Evolutionary conservation across 2,888 invertebrate genomes (phyloP).

Genomic region (Perithous albicinctus): DNA sequence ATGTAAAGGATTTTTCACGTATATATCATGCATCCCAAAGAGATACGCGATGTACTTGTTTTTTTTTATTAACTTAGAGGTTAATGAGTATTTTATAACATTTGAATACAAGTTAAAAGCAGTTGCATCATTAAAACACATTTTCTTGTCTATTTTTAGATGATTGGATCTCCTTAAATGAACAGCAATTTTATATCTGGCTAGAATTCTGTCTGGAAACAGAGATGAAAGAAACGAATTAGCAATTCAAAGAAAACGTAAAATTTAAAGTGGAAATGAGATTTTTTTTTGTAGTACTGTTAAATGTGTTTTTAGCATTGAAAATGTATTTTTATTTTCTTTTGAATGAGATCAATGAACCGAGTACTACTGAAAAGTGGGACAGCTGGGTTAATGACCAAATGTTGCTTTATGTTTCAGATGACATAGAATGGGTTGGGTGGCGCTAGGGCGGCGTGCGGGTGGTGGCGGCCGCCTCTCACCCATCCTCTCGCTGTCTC

Average conservation of each 20-base stretch:
- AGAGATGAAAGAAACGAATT: not conserved
- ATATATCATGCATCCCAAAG: no score
- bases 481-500: constrained; percentile 84
- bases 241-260: not conserved
- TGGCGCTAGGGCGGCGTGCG: constrained; percentile 91
- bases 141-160: no score
- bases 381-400: constrained; percentile 6
- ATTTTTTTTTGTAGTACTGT: not conserved
- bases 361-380: not conserved
- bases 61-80: no score
- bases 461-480: constrained; percentile 84
- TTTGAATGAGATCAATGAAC: not conserved
- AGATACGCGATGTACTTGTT: no score
- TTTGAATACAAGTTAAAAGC: no score
- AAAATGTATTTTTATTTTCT: not conserved
- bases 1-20: no score
- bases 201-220: not conserved
- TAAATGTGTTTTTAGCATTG: no score
- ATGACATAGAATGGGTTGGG: constrained; percentile 97
- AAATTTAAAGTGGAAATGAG: not conserved
- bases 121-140: no score
- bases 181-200: not conserved
- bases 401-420: constrained; percentile 87
- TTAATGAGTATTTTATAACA: no score
- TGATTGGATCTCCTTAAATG: no score